These are phyloP conservation scores for Lagocephalus sceleratus DNA, from an alignment of 2,797 vertebrate species.

Conservation along the genomic window DNA sequence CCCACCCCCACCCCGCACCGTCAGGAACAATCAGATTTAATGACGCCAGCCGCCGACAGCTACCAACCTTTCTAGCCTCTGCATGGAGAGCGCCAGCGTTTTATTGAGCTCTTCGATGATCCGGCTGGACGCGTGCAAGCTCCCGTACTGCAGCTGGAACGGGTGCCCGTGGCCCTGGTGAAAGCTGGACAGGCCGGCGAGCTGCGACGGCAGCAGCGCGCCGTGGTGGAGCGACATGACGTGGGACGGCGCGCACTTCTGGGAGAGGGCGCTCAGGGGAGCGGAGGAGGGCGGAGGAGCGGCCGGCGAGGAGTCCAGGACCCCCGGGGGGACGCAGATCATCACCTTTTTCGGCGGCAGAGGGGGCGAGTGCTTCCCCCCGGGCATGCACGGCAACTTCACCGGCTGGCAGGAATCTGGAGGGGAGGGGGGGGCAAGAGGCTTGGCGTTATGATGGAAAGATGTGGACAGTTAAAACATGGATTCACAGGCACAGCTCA, in stretches of 20 bases:
- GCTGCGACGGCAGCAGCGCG: slow-evolving; percentile 86
- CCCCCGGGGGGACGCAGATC: slow-evolving; percentile 93
- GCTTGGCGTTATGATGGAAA: too few relatives aligned
- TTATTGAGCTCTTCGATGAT: slow-evolving; percentile 99
- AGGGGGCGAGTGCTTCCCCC: slow-evolving; percentile 92
- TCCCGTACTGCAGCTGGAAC: slow-evolving; percentile 90
- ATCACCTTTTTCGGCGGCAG: slow-evolving; percentile 99
- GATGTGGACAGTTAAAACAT: slow-evolving; percentile 28
- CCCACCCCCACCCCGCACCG: too few relatives aligned
- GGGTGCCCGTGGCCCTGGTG: slow-evolving; percentile 80
- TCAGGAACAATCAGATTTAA: slow-evolving; percentile 30
- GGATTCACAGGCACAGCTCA: slow-evolving; percentile 29
- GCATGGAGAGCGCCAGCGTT: slow-evolving; percentile 96
- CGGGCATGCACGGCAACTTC: slow-evolving; percentile 93
- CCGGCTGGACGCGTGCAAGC: slow-evolving; percentile 85
- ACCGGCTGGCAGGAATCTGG: slow-evolving; percentile 91
- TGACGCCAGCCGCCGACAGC: slow-evolving; percentile 11
- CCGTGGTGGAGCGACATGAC: slow-evolving; percentile 81
- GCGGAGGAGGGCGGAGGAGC: slow-evolving; percentile 65
- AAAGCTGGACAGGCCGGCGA: slow-evolving; percentile 66
- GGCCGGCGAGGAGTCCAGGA: slow-evolving; percentile 79
- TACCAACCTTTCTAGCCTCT: slow-evolving; percentile 94
- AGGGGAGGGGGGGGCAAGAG: neutral
- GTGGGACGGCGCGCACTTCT: slow-evolving; percentile 84
- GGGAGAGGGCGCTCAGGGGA: slow-evolving; percentile 77